phyloP scores from a whole-genome alignment of 2,113 vertebrate species.

The Varanus salvator region DNA sequence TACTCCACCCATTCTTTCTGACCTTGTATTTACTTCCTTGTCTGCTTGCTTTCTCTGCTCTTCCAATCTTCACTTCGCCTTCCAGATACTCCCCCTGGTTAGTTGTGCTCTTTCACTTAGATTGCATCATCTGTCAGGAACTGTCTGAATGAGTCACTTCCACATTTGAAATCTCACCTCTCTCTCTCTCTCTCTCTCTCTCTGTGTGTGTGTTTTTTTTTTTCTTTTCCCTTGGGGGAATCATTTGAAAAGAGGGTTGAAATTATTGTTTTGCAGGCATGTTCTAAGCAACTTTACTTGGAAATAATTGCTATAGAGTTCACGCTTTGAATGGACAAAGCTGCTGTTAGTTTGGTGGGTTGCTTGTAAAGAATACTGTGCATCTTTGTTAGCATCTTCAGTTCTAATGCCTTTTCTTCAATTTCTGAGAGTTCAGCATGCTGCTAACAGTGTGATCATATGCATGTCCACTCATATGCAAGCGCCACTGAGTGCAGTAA shows the following conservation, averaged over 20 bases:
- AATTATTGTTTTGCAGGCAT: background rate
- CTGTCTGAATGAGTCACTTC: conserved; percentile 23
- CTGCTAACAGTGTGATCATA: background rate
- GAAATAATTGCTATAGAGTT: background rate
- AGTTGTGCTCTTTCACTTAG: background rate
- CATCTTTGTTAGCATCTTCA: background rate
- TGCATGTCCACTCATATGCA: background rate
- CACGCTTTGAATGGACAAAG: background rate
- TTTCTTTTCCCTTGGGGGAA: background rate
- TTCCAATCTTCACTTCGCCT: background rate
- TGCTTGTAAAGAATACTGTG: background rate
- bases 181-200: too few species aligned
- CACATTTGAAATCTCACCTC: conserved; percentile 12
- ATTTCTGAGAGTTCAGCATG: background rate
- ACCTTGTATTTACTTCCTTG: background rate
- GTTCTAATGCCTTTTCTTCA: background rate
- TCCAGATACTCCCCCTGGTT: rapidly evolving
- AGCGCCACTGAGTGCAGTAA: background rate
- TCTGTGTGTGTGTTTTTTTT: background rate
- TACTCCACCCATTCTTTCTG: background rate
- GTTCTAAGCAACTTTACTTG: background rate
- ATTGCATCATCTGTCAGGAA: conserved; percentile 13
- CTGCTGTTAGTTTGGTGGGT: background rate
- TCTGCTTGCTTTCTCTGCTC: background rate
- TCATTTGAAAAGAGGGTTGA: background rate